Evolutionary conservation across 2,113 vertebrate genomes (phyloP).

Genomic region (Barnardius zonarius): DNA sequence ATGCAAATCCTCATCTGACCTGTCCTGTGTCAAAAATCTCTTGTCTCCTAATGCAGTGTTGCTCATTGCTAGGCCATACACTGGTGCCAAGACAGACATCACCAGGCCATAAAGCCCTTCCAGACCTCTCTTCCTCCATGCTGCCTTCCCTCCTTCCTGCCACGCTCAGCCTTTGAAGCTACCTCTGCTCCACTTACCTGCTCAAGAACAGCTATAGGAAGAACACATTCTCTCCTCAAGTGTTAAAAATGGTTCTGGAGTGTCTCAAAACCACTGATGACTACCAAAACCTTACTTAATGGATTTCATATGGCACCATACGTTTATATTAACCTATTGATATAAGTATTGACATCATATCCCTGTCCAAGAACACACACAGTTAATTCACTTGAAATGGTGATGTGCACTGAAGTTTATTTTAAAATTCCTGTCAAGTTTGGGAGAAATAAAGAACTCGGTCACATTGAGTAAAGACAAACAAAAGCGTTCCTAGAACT

Average conservation of each 20-base stretch:
- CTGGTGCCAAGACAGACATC: accelerated
- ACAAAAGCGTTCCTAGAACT: neutral
- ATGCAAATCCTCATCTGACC: neutral
- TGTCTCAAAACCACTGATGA: neutral
- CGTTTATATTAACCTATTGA: neutral
- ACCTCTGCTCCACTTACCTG: neutral
- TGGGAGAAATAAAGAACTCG: neutral
- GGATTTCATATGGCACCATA: neutral
- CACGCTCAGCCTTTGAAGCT: neutral
- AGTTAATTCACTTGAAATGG: neutral
- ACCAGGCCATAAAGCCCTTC: neutral
- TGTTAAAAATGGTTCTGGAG: neutral
- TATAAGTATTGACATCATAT: neutral
- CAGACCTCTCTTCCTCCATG: neutral
- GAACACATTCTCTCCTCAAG: neutral
- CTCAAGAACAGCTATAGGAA: neutral
- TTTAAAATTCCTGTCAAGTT: neutral
- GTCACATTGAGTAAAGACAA: neutral
- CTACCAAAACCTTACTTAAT: neutral
- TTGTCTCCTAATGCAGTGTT: accelerated
- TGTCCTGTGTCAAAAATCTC: neutral
- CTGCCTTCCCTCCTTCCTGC: neutral
- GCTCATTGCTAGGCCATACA: neutral
- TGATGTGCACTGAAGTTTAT: neutral
- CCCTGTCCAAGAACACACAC: neutral